These are phyloP conservation scores for Phytoseiulus persimilis DNA, from an alignment of 2,888 invertebrate species.

Conservation along the genomic window DNA sequence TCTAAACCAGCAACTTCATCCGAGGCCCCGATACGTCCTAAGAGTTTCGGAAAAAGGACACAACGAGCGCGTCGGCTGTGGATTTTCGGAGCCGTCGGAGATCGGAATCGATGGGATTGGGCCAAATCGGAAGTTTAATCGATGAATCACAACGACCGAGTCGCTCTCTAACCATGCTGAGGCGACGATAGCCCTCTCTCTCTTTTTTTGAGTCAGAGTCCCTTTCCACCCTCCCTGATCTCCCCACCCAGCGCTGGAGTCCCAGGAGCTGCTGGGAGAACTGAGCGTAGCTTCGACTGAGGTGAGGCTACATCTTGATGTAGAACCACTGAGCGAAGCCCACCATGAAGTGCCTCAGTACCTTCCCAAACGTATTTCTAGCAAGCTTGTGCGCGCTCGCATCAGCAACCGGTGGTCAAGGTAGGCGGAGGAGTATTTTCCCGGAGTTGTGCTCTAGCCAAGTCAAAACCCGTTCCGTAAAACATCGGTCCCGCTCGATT, in stretches of 20 bases:
- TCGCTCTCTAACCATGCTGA: background rate
- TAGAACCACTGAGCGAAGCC: background rate
- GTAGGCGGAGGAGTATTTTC: background rate
- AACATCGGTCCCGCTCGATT: background rate
- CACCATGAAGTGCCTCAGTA: background rate
- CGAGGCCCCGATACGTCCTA: no score
- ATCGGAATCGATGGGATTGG: background rate
- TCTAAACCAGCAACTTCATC: no score
- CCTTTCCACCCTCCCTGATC: slow-evolving; percentile 5
- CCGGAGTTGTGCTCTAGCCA: background rate
- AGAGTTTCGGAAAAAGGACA: no score
- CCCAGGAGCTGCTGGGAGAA: background rate
- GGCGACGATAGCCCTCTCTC: background rate
- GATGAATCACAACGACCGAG: background rate
- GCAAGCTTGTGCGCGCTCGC: background rate
- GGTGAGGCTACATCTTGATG: background rate
- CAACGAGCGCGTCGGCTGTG: no score
- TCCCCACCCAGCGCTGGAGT: slow-evolving; percentile 5
- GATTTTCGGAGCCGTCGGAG: no score
- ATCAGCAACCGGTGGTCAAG: background rate
- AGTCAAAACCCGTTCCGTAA: background rate
- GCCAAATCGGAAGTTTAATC: background rate
- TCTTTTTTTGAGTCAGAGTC: background rate
- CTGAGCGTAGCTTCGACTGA: background rate
- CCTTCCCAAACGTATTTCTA: background rate